phyloP scores from a whole-genome alignment of 2,113 vertebrate genomes.

The Sylvilagus bachmani region DNA sequence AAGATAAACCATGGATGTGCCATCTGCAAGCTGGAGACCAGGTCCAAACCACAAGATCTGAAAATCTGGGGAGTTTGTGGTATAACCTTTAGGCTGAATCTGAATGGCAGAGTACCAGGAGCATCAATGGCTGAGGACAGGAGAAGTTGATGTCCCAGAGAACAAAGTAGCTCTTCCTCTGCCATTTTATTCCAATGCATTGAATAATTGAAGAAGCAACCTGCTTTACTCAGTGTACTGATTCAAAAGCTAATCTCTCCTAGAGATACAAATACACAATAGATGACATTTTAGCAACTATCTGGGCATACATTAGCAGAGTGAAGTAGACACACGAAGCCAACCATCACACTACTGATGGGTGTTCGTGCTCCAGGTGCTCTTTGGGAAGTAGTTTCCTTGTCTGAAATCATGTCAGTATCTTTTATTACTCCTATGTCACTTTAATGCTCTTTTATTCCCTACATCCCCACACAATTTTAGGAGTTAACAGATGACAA shows the following conservation, averaged over 20 bases:
- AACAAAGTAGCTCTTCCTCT: neutral
- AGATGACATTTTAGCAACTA: neutral
- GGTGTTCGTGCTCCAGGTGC: fast-evolving
- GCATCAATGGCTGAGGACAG: neutral
- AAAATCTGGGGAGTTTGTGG: neutral
- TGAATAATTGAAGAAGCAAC: neutral
- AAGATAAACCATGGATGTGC: too few relatives aligned
- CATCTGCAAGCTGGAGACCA: neutral
- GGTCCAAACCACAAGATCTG: neutral
- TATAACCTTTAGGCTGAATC: neutral
- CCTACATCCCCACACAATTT: neutral
- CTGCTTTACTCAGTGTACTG: neutral
- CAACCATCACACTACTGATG: neutral
- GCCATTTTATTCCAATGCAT: neutral
- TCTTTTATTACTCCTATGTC: neutral
- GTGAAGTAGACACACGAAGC: neutral
- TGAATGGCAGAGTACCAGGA: neutral
- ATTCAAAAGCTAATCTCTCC: neutral
- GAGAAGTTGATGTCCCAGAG: neutral
- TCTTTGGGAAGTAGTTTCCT: neutral
- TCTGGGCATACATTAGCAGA: neutral
- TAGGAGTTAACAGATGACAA: neutral
- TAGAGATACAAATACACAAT: neutral
- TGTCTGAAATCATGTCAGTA: neutral
- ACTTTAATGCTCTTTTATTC: neutral